Evolutionary conservation across 53 echinoderm and acorn worm species (phyloP).

Genomic region (Echinometra lucunter): DNA sequence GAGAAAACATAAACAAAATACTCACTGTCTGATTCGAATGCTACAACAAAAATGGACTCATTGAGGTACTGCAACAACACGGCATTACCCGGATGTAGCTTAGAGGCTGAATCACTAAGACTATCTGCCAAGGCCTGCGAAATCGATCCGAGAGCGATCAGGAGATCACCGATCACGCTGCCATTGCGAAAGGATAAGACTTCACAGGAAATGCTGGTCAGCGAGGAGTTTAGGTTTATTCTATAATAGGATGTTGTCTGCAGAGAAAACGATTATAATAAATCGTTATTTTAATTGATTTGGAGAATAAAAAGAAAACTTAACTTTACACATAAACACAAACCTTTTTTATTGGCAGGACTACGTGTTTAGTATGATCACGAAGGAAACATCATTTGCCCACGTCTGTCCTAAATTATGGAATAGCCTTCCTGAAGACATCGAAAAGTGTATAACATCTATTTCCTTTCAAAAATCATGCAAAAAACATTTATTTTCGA

Average conservation of each 20-base stretch:
- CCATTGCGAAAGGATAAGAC: slow-evolving; percentile 17
- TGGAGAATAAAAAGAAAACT: background rate
- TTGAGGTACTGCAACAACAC: background rate
- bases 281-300: too few species aligned
- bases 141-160: background rate
- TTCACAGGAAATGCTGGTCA: background rate
- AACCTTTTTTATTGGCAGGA: too few species aligned
- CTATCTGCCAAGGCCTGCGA: background rate
- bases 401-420: too few species aligned
- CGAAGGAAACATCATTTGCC: too few species aligned
- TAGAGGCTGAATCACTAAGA: background rate
- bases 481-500: too few species aligned
- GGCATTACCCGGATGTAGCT: background rate
- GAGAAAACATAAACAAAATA: background rate
- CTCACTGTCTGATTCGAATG: background rate
- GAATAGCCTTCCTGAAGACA: too few species aligned
- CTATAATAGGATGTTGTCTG: background rate
- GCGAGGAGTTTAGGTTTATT: background rate
- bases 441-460: too few species aligned
- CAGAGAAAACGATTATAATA: background rate
- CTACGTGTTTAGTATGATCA: too few species aligned
- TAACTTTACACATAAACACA: too few species aligned
- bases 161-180: slow-evolving; percentile 27
- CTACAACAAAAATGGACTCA: background rate
- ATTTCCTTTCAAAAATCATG: too few species aligned